phyloP scores from a whole-genome alignment of 2,888 invertebrate species.

The Rotaria socialis region DNA sequence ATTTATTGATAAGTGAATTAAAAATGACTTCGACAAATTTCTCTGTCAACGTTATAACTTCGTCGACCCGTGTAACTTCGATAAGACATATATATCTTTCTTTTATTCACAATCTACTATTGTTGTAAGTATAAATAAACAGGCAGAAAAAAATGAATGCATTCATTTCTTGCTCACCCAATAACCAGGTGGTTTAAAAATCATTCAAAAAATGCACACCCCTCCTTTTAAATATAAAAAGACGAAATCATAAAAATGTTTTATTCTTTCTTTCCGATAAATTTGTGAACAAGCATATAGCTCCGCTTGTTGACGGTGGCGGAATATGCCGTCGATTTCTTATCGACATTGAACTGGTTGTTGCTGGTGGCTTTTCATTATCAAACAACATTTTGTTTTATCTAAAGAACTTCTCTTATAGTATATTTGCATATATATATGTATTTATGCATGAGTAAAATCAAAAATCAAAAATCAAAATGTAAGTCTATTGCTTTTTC shows the following conservation, averaged over 20 bases:
- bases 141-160: not conserved
- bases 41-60: too few relatives aligned
- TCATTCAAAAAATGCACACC: conserved; percentile 9
- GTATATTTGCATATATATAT: conserved; percentile 3
- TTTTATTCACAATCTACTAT: too few relatives aligned
- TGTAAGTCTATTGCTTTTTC: not conserved
- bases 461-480: not conserved
- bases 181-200: not conserved
- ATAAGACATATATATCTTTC: too few relatives aligned
- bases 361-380: not conserved
- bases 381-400: not conserved
- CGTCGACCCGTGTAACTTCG: too few relatives aligned
- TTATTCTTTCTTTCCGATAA: not conserved
- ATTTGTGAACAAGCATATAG: not conserved
- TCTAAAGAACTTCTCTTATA: not conserved
- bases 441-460: not conserved
- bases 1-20: too few relatives aligned
- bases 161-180: not conserved
- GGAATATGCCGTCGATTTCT: not conserved
- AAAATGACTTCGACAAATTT: too few relatives aligned
- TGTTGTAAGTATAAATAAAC: not conserved
- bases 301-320: not conserved
- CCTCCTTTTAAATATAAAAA: not conserved
- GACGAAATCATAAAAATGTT: not conserved
- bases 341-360: not conserved